Conservation (phyloP, 2,113 vertebrate species). For the Brienomyrus longianalis region DNA sequence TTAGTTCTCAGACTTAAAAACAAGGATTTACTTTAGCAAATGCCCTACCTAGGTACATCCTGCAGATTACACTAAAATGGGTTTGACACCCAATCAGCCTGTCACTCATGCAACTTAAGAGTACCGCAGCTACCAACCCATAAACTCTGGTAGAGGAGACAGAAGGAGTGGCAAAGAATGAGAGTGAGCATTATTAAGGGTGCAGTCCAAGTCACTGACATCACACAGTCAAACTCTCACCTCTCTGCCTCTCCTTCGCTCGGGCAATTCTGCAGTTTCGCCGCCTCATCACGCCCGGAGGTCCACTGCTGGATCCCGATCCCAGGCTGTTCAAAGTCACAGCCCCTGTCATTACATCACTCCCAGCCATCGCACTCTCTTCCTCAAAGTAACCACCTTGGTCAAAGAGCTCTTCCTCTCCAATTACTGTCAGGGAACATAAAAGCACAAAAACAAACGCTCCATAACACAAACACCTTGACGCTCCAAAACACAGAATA, state of each 20-base stretch:
- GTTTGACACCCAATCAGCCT: background rate
- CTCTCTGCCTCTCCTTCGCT: constrained; percentile 73
- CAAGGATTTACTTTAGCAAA: background rate
- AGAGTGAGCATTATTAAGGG: background rate
- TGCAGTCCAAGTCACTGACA: background rate
- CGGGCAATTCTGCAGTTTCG: constrained; percentile 65
- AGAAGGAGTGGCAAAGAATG: background rate
- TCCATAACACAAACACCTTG: background rate
- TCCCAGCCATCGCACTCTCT: constrained; percentile 58
- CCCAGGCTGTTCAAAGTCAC: constrained; percentile 52
- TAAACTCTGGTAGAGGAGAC: background rate
- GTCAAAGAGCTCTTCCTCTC: constrained; percentile 59
- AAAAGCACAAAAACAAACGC: background rate
- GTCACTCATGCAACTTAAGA: background rate
- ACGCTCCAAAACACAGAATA: background rate
- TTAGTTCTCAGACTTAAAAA: background rate
- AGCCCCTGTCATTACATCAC: constrained; percentile 51
- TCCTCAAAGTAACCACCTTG: constrained; percentile 61
- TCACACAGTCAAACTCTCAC: constrained; percentile 40
- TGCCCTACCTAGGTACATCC: background rate
- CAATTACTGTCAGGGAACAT: constrained; percentile 60
- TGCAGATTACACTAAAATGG: background rate
- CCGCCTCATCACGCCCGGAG: constrained; percentile 56
- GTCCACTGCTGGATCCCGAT: constrained; percentile 58
- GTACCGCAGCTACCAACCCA: background rate